Conservation (phyloP, 2,797 vertebrate genomes). For the Pipistrellus pipistrellus region DNA sequence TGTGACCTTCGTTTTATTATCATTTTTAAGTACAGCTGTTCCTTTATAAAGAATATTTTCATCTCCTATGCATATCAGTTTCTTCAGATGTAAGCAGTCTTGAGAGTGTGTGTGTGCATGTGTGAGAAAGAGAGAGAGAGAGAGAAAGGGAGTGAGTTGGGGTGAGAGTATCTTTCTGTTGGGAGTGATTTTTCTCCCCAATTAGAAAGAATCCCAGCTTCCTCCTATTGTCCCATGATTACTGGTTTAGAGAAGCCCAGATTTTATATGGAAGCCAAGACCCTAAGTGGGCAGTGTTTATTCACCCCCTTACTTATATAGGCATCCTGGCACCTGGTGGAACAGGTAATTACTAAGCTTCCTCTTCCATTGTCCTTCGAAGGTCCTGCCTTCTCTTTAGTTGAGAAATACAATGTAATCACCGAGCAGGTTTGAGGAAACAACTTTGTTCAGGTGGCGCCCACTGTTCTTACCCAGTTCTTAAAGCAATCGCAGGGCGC, state of each 20-base stretch:
- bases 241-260: constrained; percentile 12
- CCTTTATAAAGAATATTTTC: constrained; percentile 48
- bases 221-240: constrained; percentile 47
- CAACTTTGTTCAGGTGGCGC: not conserved
- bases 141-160: not conserved
- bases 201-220: constrained; percentile 52
- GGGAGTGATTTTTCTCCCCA: not conserved
- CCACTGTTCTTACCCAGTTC: constrained; percentile 24
- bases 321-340: not conserved
- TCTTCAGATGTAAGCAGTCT: not conserved
- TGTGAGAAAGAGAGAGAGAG: too few species aligned
- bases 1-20: constrained; percentile 18
- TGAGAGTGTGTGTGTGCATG: not conserved
- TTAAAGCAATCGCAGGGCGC: constrained; percentile 7
- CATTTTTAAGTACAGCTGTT: not conserved
- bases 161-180: not conserved
- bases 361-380: constrained; percentile 49
- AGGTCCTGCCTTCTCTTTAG: constrained; percentile 9
- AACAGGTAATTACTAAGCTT: constrained; percentile 64
- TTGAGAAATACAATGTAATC: constrained; percentile 23
- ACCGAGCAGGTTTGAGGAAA: not conserved
- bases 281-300: constrained; percentile 28
- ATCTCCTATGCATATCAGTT: not conserved
- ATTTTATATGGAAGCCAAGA: constrained; percentile 67
- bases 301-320: constrained; percentile 24